Base-by-base conservation (phyloP, 2,113 vertebrate species). In the Eleginops maclovinus region DNA sequence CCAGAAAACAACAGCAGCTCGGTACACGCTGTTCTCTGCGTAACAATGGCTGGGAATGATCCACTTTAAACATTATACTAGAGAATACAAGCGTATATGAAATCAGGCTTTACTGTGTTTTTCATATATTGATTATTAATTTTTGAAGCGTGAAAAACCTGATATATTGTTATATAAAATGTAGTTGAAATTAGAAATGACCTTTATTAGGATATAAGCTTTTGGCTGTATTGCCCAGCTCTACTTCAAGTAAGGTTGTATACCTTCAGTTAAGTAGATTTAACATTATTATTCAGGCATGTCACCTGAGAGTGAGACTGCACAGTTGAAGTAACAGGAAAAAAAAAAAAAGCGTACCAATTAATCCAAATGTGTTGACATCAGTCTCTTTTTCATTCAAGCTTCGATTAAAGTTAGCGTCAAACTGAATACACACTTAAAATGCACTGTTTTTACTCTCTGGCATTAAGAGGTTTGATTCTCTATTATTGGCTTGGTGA, bases 361-460 rank as follows among this genome's bases (percentile, higher is more conserved):
- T 65, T 36, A 21, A 71, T 50, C 2, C 22, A 61, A 86, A 75
- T 72, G 5, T 51, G 43, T 60, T 22, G 11, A 55, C 28, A 60
- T 22, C 0, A 31, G 22, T 31, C 3, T 67, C 47, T 50, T 44
- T 50, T 24, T 56, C 22, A 40, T 51, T 28, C 1, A 44, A 13
- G 9, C 49, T 62, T 41, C 62, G 11, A 19, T 54, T 54, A 16
- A 2, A 40, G 7, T 21, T 17, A 49, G 12, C n/a, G 11, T n/a
- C 24, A 4, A 62, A 70, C 22, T 74, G 13, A 24, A 31, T 7
- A 50, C 5, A 49, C 5, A 85, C 31, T 58, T 10, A 44, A 31
- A 53, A 54, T 60, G 16, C 22, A 4, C 54, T 54, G 28, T 5
- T 21, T 75, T 55, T 17, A 21, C 26, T 54, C 5, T 22, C 11